phyloP scores from a whole-genome alignment of 1,140 invertebrate species.

The Fopius arisanus region DNA sequence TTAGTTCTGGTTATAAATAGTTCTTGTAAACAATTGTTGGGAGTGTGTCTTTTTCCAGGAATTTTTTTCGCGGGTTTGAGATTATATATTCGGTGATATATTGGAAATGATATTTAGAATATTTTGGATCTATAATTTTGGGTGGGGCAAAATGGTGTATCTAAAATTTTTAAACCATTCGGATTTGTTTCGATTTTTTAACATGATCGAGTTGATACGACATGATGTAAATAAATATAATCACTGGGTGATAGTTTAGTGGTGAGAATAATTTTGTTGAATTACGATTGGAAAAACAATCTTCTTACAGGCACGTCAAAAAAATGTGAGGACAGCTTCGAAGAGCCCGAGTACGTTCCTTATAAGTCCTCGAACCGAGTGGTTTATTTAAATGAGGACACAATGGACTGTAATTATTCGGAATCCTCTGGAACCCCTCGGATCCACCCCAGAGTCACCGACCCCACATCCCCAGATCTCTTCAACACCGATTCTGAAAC shows the following conservation, averaged over 20 bases:
- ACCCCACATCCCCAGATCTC: slow-evolving; percentile 51
- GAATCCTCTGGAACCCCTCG: slow-evolving; percentile 30
- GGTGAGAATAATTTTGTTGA: too few species aligned
- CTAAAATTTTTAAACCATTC: too few species aligned
- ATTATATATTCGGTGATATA: too few species aligned
- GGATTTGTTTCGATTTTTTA: too few species aligned
- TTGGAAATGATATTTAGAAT: too few species aligned
- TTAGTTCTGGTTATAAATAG: neutral
- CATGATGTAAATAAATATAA: too few species aligned
- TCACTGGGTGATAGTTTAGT: too few species aligned
- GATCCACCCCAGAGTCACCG: neutral
- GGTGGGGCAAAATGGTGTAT: too few species aligned
- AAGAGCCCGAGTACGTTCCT: neutral
- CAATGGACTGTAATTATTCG: slow-evolving; percentile 52
- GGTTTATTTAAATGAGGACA: slow-evolving; percentile 41
- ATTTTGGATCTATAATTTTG: too few species aligned
- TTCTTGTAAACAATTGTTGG: neutral
- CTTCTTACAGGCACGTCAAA: slow-evolving; percentile 20
- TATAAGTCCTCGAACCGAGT: slow-evolving; percentile 27
- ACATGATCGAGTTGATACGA: too few species aligned
- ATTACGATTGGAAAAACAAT: neutral
- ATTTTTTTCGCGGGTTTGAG: neutral
- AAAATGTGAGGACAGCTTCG: slow-evolving; percentile 23
- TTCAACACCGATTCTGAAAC: slow-evolving; percentile 56
- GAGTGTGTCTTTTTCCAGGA: neutral